Conservation (phyloP, 2,888 invertebrate genomes). For the Minunthozetes semirufus region DNA sequence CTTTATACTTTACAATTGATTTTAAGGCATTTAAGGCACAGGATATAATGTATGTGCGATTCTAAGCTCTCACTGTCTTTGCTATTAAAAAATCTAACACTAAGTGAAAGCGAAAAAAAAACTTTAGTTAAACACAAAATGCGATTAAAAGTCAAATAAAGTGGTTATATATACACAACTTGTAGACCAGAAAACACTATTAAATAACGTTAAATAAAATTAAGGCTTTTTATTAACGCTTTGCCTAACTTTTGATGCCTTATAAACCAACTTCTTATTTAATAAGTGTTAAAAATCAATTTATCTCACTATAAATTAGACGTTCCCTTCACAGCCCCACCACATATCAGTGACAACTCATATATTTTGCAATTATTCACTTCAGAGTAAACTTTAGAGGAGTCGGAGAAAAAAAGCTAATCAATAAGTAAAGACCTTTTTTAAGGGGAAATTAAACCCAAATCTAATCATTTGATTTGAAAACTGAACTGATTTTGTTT, state of each 20-base stretch:
- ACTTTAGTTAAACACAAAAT: neutral
- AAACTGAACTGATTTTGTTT: neutral
- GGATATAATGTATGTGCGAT: constrained; percentile 26
- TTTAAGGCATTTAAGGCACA: no score
- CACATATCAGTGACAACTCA: neutral
- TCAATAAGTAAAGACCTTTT: neutral
- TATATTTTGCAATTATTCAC: neutral
- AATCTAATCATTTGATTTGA: constrained; percentile 12
- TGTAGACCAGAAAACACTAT: constrained; percentile 13
- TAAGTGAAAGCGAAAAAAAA: constrained; percentile 1
- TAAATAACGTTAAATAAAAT: neutral
- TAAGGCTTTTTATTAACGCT: neutral
- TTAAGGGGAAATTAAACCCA: neutral
- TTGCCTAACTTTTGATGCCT: neutral
- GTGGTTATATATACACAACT: neutral
- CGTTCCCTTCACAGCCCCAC: neutral
- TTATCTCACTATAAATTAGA: constrained; percentile 10
- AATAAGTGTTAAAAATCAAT: constrained; percentile 16
- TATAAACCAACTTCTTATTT: neutral
- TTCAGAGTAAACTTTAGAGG: neutral
- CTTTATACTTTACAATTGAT: constrained; percentile 27
- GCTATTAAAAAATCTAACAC: neutral
- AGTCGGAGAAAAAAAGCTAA: no score
- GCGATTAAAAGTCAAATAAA: neutral
- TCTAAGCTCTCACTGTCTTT: constrained; percentile 7